These are phyloP conservation scores for Mallateleia sp. DNA, from an alignment of 2,888 invertebrate species.

Conservation along the genomic window DNA sequence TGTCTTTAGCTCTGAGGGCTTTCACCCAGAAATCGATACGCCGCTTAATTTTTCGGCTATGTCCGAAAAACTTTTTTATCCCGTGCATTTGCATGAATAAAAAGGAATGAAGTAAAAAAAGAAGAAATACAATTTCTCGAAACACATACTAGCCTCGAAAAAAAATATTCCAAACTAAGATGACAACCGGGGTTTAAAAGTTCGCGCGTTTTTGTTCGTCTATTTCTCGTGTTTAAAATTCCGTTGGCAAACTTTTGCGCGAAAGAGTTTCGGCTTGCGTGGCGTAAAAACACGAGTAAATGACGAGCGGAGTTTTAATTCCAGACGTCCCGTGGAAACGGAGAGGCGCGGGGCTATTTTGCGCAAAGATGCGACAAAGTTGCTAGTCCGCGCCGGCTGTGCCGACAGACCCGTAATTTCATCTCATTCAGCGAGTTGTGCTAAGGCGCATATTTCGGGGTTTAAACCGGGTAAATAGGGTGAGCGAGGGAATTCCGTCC, in stretches of 20 bases:
- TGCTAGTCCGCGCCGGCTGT: conserved; percentile 56
- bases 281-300: conserved; percentile 63
- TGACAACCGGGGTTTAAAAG: conserved; percentile 50
- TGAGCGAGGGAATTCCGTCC: conserved; percentile 51
- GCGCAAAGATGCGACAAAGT: conserved; percentile 63
- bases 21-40: conserved; percentile 26
- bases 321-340: conserved; percentile 42
- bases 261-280: conserved; percentile 51
- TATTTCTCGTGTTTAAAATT: conserved; percentile 61
- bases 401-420: conserved; percentile 63
- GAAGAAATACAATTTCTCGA: conserved; percentile 17
- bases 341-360: conserved; percentile 22
- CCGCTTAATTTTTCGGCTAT: conserved; percentile 41
- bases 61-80: too few species aligned
- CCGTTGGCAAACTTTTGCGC: conserved; percentile 58
- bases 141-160: neutral
- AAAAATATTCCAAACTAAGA: conserved; percentile 39
- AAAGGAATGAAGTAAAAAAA: neutral
- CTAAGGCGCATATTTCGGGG: conserved; percentile 55
- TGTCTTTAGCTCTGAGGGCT: conserved; percentile 48
- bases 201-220: conserved; percentile 42
- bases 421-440: conserved; percentile 49
- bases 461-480: conserved; percentile 55
- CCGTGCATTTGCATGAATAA: too few species aligned
- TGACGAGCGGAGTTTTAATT: conserved; percentile 70